Percentiles rank a stretch among this genome's conserved stretches.
These are phyloP conservation scores for Macheiramphus alcinus DNA, from an alignment of 2,113 vertebrate species.

Conservation along the genomic window DNA sequence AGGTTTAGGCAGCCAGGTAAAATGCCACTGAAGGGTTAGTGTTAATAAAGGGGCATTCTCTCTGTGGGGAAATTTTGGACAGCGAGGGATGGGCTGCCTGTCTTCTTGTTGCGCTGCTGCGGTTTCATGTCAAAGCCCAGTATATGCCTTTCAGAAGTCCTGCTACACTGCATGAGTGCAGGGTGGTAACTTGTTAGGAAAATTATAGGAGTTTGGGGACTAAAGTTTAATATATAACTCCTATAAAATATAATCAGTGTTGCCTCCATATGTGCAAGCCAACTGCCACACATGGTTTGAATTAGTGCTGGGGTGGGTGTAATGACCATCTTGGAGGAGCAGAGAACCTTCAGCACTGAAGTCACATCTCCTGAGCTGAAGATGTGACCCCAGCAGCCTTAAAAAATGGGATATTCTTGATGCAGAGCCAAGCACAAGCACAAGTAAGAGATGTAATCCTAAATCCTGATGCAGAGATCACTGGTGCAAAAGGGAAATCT, in stretches of 20 bases:
- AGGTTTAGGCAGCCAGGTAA: conserved; percentile 22
- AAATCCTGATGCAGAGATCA: neutral
- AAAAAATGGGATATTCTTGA: neutral
- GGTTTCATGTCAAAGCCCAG: neutral
- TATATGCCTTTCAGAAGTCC: neutral
- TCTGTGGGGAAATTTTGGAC: neutral
- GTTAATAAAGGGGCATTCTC: neutral
- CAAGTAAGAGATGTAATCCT: neutral
- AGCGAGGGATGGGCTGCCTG: neutral
- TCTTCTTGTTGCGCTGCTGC: neutral
- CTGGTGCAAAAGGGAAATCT: neutral
- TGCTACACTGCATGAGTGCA: neutral
- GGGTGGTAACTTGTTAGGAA: conserved; percentile 7
- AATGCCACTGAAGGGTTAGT: neutral
- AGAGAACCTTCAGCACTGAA: neutral
- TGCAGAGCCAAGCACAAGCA: neutral
- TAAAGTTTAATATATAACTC: neutral
- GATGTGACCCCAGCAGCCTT: neutral
- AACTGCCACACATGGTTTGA: neutral
- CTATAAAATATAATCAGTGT: neutral
- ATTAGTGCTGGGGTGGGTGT: neutral
- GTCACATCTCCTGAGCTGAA: neutral
- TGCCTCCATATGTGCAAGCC: neutral
- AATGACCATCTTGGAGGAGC: neutral
- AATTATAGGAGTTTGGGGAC: neutral